A percentile compares a stretch with the other conserved stretches of the same genome.
Conservation (phyloP, 2,797 vertebrate genomes). For the Sebastes cheni region DNA sequence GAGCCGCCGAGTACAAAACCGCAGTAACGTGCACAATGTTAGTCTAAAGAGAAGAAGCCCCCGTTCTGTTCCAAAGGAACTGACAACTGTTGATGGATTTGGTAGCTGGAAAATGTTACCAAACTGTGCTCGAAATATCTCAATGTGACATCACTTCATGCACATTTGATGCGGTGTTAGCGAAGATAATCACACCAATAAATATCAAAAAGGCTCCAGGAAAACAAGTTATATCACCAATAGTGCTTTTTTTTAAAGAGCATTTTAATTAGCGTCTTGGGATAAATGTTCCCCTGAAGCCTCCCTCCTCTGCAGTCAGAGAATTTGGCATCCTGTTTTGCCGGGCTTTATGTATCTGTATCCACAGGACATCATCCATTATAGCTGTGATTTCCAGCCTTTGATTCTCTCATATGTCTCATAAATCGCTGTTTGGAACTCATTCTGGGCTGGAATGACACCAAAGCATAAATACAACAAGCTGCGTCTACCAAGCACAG, state of each 20-base stretch:
- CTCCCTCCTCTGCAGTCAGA: conserved; percentile 37
- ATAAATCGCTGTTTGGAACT: conserved; percentile 40
- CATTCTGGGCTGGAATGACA: conserved; percentile 20
- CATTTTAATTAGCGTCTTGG: conserved; percentile 32
- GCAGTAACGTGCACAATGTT: not conserved
- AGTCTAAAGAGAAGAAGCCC: not conserved
- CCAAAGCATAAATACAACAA: conserved; percentile 21
- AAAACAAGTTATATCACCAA: conserved; percentile 41
- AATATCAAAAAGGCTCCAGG: conserved; percentile 41
- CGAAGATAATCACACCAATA: conserved; percentile 38
- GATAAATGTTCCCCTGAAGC: conserved; percentile 44
- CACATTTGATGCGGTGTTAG: conserved; percentile 14
- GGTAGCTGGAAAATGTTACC: conserved; percentile 12
- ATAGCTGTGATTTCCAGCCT: conserved; percentile 42
- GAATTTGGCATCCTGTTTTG: conserved; percentile 32
- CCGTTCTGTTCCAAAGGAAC: not conserved
- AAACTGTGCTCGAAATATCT: conserved; percentile 19
- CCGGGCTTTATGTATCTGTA: conserved; percentile 43
- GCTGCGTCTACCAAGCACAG: not conserved
- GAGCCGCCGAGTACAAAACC: no score
- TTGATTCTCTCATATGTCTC: conserved; percentile 20
- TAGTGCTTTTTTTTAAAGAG: conserved; percentile 19
- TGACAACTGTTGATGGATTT: conserved; percentile 13
- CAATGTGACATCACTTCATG: conserved; percentile 30
- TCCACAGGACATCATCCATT: conserved; percentile 50